A percentile compares a stretch with the other conserved stretches of the same genome.
Conservation (phyloP, 1,140 invertebrate species). For the Drosophila mayri region DNA sequence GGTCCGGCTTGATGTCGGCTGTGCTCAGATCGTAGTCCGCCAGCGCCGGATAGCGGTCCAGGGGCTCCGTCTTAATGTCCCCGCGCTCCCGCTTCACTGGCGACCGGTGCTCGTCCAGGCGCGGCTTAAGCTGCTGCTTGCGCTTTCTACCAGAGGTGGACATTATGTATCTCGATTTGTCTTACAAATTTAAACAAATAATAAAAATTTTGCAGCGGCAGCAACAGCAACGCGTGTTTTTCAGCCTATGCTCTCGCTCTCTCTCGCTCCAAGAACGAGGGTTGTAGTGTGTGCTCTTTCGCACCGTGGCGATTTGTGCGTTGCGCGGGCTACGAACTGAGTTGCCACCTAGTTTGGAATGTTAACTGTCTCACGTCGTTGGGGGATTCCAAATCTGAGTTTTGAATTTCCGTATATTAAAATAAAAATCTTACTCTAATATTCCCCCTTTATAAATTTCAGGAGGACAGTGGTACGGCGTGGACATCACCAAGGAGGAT, state of each 20-base stretch:
- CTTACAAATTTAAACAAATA: slow-evolving; percentile 9
- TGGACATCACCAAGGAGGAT: slow-evolving; percentile 97
- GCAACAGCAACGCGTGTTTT: slow-evolving; percentile 64
- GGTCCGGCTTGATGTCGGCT: slow-evolving; percentile 64
- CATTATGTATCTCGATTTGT: slow-evolving; percentile 31
- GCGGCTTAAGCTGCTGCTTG: slow-evolving; percentile 68
- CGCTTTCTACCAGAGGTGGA: slow-evolving; percentile 65
- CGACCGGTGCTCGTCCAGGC: slow-evolving; percentile 63
- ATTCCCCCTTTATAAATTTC: slow-evolving; percentile 4
- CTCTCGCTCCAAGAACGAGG: slow-evolving; percentile 48
- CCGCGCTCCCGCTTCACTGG: slow-evolving; percentile 60
- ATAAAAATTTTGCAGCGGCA: slow-evolving; percentile 38
- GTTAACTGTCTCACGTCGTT: slow-evolving; percentile 16
- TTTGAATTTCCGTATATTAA: neutral
- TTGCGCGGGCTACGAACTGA: slow-evolving; percentile 51
- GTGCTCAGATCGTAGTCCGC: slow-evolving; percentile 63
- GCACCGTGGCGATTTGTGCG: slow-evolving; percentile 25
- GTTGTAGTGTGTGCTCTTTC: slow-evolving; percentile 71
- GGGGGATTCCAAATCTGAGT: slow-evolving; percentile 2
- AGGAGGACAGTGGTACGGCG: slow-evolving; percentile 95
- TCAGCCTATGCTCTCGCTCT: slow-evolving; percentile 37
- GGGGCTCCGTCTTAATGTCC: slow-evolving; percentile 44
- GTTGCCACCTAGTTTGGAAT: slow-evolving; percentile 49
- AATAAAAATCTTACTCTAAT: neutral
- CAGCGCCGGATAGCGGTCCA: slow-evolving; percentile 47